Percentiles rank a stretch among this genome's conserved stretches.
Evolutionary conservation across 2,113 vertebrate genomes (phyloP).

Genomic region (Anguilla rostrata): DNA sequence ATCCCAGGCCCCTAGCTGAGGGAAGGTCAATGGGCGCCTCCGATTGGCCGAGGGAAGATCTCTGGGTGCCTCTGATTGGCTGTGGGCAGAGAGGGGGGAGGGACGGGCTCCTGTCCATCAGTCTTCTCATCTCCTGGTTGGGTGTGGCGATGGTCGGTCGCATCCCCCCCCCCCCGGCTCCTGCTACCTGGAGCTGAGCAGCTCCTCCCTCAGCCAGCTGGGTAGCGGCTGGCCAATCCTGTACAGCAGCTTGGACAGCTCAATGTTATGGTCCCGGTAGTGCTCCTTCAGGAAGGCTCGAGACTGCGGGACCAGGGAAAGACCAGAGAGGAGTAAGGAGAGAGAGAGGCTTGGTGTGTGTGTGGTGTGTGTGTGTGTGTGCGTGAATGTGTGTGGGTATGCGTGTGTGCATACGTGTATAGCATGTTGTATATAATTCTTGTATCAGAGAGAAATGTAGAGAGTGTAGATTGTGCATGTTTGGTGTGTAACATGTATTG

Average conservation of each 20-base stretch:
- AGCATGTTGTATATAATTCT: too few species aligned
- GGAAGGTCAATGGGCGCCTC: neutral
- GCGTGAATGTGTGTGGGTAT: neutral
- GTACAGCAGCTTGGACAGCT: constrained; percentile 88
- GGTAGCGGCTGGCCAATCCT: constrained; percentile 85
- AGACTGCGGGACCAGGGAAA: constrained; percentile 62
- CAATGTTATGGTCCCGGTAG: constrained; percentile 85
- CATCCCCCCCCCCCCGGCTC: constrained; percentile 18
- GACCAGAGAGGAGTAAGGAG: neutral
- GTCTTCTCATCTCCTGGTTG: neutral
- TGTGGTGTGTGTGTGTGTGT: neutral
- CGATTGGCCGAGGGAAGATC: constrained; percentile 2
- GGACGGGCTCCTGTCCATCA: constrained; percentile 18
- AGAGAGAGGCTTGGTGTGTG: neutral
- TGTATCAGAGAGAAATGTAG: neutral
- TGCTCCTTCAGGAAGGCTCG: constrained; percentile 80
- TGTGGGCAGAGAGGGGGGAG: constrained; percentile 23
- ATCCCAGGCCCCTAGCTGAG: constrained; percentile 8
- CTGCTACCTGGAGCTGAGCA: constrained; percentile 84
- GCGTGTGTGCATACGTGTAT: neutral
- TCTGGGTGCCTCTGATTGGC: neutral
- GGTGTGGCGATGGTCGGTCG: constrained; percentile 17
- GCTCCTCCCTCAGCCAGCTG: constrained; percentile 85
- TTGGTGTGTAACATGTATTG: too few species aligned
- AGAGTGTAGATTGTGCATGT: too few species aligned